These are phyloP conservation scores for Apostichopus leukothele DNA, from an alignment of 53 echinoderm and acorn worm genomes.

Conservation along the genomic window DNA sequence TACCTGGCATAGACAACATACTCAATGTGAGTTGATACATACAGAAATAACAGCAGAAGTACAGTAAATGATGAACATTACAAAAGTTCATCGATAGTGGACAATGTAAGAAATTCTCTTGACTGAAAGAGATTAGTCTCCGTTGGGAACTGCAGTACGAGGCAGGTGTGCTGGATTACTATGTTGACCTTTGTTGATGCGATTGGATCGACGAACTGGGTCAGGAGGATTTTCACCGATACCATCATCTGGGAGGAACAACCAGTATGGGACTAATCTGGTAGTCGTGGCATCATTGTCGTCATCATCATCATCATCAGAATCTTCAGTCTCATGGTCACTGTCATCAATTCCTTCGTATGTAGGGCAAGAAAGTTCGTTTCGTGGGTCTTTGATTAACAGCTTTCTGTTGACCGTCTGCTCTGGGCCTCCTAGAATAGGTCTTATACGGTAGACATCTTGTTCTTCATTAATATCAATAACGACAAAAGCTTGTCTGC, in stretches of 20 bases:
- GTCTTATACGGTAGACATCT: slow-evolving; percentile 7
- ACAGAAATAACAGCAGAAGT: too few species aligned
- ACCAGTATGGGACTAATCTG: not conserved
- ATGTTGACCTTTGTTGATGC: not conserved
- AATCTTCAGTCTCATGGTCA: not conserved
- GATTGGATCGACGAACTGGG: not conserved
- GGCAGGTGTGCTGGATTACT: not conserved
- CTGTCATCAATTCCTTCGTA: not conserved
- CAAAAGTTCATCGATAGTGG: too few species aligned
- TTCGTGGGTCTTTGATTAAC: not conserved
- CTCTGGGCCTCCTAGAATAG: not conserved
- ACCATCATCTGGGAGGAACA: not conserved
- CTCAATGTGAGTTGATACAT: too few species aligned
- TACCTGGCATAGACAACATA: too few species aligned
- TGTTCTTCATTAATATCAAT: not conserved
- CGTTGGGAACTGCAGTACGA: not conserved
- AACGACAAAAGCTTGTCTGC: not conserved
- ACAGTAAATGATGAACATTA: too few species aligned
- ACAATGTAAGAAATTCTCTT: too few species aligned
- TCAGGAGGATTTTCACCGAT: not conserved
- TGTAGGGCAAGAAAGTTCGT: not conserved
- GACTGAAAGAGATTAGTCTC: too few species aligned
- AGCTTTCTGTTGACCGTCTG: not conserved
- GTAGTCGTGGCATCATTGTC: not conserved
- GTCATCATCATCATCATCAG: not conserved